These are phyloP conservation scores for Pangasius krempfi DNA, from an alignment of 2,797 vertebrate species.

Conservation along the genomic window DNA sequence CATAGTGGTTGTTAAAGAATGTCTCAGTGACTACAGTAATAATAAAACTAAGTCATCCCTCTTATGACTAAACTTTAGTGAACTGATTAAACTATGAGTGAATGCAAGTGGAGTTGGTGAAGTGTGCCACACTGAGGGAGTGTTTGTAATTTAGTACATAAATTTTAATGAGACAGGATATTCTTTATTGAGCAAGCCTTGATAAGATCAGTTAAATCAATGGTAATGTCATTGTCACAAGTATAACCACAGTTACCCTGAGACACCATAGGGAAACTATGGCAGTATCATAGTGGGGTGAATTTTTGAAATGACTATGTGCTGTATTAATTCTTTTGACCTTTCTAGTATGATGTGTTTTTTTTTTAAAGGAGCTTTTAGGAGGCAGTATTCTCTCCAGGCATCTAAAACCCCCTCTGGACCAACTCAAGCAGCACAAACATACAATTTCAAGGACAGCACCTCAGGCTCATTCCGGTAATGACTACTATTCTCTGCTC, in stretches of 20 bases:
- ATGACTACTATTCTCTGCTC: slow-evolving; percentile 34
- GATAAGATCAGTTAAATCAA: neutral
- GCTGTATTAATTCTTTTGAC: slow-evolving; percentile 28
- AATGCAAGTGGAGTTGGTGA: neutral
- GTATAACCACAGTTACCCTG: neutral
- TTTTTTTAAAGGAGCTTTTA: slow-evolving; percentile 51
- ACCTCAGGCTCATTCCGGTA: slow-evolving; percentile 72
- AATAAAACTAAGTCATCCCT: no score
- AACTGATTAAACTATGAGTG: neutral
- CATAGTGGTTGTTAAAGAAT: neutral
- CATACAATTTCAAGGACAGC: slow-evolving; percentile 61
- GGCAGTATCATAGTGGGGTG: neutral
- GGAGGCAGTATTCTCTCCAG: slow-evolving; percentile 54
- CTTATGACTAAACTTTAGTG: neutral
- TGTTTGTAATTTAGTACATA: neutral
- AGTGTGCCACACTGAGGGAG: neutral
- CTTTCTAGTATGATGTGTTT: slow-evolving; percentile 29
- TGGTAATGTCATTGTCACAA: neutral
- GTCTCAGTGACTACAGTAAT: no score
- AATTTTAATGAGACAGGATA: neutral
- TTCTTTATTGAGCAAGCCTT: neutral
- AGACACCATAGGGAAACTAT: no score
- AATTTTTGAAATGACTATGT: neutral
- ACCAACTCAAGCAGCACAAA: slow-evolving; percentile 41
- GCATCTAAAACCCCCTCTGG: slow-evolving; percentile 57